phyloP scores from a whole-genome alignment of 2,797 vertebrate genomes.

The Macrochelys suwanniensis region DNA sequence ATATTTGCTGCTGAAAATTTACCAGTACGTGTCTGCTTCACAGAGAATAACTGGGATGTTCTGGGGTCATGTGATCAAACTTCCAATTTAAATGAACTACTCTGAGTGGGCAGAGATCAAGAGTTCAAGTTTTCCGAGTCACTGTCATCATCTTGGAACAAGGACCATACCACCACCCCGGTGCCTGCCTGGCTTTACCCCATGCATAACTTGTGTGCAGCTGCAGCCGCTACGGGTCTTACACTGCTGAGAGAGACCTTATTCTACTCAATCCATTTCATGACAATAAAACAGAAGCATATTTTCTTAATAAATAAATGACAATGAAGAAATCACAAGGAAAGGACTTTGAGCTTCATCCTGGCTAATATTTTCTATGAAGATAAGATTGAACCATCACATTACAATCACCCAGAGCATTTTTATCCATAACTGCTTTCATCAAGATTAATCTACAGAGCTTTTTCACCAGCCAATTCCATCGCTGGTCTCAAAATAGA shows the following conservation, averaged over 20 bases:
- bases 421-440: conserved; percentile 34
- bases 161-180: background rate
- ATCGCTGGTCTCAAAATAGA: conserved; percentile 1
- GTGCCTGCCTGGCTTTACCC: background rate
- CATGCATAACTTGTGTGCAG: too few species aligned
- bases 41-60: background rate
- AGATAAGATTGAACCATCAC: conserved; percentile 8
- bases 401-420: background rate
- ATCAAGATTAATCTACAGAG: conserved; percentile 58
- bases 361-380: conserved; percentile 26
- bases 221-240: too few species aligned
- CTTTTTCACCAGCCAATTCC: conserved; percentile 25
- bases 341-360: background rate
- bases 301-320: conserved; percentile 21
- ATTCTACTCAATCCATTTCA: background rate
- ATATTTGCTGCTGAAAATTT: background rate
- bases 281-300: background rate
- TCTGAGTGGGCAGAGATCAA: background rate
- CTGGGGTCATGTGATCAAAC: background rate
- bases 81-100: background rate
- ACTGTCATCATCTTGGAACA: background rate
- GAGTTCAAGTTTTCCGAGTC: background rate
- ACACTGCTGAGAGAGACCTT: background rate
- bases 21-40: background rate
- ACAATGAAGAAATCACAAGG: conserved; percentile 3